Evolutionary conservation across 2,113 vertebrate genomes (phyloP), one percentile per base, ranked within the genome.

Genomic region (Actenoides hombroni): DNA sequence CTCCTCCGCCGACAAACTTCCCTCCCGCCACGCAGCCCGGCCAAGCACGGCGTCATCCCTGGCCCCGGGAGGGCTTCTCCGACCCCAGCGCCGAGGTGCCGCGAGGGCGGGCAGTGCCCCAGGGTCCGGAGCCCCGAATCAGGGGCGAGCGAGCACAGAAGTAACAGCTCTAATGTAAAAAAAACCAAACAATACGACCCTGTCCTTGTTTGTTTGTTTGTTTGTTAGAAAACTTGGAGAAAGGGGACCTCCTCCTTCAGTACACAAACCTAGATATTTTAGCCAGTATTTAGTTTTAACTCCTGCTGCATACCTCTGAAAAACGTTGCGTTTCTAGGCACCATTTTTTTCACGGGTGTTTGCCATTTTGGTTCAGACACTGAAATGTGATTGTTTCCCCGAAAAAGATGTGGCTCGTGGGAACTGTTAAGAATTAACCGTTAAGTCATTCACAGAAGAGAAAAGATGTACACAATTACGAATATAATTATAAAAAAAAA

Each of bases 381-480:
- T 19, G 42, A 64, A 70, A 37, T 2, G 9, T 0, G 15, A 17
- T 3, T 0, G 13, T n/a, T 76, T 63, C 10, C 17, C 13, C 0
- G 0, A 63, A 28, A n/a, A 46, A 33, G 16, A 24, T 23, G 16
- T 3, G 21, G 15, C 7, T 28, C 25, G 3, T 17, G 16, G 24
- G 26, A 69, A 53, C 11, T 1, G 0, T 49, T 20, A 16, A 3
- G 28, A 11, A 24, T 48, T 26, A 64, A 28, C 31, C 1, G 1
- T 31, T 53, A 24, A 7, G 16, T 5, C 26, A 4, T 16, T 25
- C 17, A 73, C 0, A 4, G 11, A 33, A 53, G 16, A 68, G 2
- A 3, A 26, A 56, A 17, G 39, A 61, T 9, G 24, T 35, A n/a
- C 11, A 25, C 10, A 48, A 28, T 4, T 42, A 21, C 2, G 68